A percentile compares a stretch with the other conserved stretches of the same genome.
Evolutionary conservation across 2,113 vertebrate genomes (phyloP).

Genomic region (Spilogale gracilis): DNA sequence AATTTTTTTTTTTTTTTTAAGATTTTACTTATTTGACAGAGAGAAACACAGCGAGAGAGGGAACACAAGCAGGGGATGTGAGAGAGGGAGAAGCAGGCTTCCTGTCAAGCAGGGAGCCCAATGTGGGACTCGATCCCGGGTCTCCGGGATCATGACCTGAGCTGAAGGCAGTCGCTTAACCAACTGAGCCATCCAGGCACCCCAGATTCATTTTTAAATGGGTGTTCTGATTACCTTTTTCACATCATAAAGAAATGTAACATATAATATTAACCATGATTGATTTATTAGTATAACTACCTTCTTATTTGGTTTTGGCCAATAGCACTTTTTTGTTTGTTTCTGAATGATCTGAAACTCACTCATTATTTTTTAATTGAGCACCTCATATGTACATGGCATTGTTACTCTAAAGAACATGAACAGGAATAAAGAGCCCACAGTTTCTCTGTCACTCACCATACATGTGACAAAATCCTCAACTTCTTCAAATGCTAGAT

Average conservation of each 20-base stretch:
- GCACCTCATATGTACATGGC: not conserved
- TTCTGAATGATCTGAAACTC: constrained; percentile 10
- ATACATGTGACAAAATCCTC: not conserved
- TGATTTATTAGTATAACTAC: not conserved
- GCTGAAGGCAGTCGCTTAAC: too few species aligned
- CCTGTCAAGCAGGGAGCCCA: too few species aligned
- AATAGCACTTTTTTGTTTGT: not conserved
- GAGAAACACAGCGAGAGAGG: too few species aligned
- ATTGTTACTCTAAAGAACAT: not conserved
- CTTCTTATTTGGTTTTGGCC: not conserved
- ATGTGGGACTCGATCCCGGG: too few species aligned
- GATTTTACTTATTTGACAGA: too few species aligned
- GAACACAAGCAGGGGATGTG: too few species aligned
- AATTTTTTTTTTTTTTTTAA: too few species aligned
- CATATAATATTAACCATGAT: not conserved
- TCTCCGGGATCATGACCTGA: too few species aligned
- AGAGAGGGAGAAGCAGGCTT: too few species aligned
- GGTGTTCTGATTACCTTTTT: not conserved
- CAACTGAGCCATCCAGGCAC: too few species aligned
- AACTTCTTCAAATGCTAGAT: not conserved
- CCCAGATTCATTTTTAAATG: not conserved
- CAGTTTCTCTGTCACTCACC: not conserved
- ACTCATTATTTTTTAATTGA: not conserved
- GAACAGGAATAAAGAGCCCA: not conserved
- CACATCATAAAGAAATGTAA: not conserved